Percentiles rank a stretch among this genome's conserved stretches.
Evolutionary conservation across 2,888 invertebrate genomes (phyloP).

Genomic region (Halictus quadricinctus): DNA sequence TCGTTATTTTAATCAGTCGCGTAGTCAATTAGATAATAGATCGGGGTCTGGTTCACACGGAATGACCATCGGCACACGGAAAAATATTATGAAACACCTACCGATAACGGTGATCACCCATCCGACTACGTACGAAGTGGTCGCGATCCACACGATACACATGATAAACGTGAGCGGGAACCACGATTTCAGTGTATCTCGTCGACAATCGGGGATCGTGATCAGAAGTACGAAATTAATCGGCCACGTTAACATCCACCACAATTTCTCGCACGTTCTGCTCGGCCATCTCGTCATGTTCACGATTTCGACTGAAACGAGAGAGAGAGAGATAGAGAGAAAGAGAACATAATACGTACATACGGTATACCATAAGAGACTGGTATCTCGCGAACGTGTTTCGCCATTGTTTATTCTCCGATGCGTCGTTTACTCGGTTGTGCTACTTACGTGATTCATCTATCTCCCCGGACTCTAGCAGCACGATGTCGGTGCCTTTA

Average conservation of each 20-base stretch:
- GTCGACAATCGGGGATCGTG: slow-evolving; percentile 91
- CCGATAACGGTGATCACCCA: slow-evolving; percentile 93
- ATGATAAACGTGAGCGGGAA: slow-evolving; percentile 89
- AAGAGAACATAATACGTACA: too few relatives aligned
- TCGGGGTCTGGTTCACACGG: not conserved
- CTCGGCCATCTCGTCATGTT: slow-evolving; percentile 84
- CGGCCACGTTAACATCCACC: slow-evolving; percentile 90
- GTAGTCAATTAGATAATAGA: slow-evolving; percentile 10
- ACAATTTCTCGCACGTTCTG: slow-evolving; percentile 83
- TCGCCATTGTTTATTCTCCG: not conserved
- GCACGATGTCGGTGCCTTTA: slow-evolving; percentile 61
- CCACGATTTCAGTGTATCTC: slow-evolving; percentile 83
- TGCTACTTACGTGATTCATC: slow-evolving; percentile 64
- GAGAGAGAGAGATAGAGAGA: not conserved
- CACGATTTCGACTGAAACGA: slow-evolving; percentile 81
- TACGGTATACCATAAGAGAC: not conserved
- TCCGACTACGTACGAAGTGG: slow-evolving; percentile 91
- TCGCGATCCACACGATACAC: slow-evolving; percentile 92
- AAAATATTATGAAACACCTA: slow-evolving; percentile 77
- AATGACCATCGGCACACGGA: not conserved
- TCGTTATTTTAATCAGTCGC: not conserved
- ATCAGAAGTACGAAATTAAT: slow-evolving; percentile 88
- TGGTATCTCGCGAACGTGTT: not conserved
- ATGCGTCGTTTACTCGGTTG: not conserved
- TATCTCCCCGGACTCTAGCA: slow-evolving; percentile 69